These are phyloP conservation scores for Discoglossus pictus DNA, from an alignment of 2,797 vertebrate species.

Conservation along the genomic window DNA sequence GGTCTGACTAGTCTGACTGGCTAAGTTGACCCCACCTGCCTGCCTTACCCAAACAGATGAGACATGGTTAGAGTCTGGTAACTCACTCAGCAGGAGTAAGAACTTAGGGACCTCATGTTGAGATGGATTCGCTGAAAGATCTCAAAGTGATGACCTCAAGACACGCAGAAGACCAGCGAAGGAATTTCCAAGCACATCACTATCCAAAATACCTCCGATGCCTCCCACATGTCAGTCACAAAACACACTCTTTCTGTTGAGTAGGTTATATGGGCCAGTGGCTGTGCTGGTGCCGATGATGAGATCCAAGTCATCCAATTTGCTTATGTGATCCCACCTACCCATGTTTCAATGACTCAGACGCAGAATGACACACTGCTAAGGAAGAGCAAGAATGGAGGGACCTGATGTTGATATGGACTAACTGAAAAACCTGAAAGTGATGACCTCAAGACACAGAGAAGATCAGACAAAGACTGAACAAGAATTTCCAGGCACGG, in stretches of 20 bases:
- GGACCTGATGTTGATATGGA: conserved; percentile 53
- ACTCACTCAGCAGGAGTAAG: conserved; percentile 43
- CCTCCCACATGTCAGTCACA: too few relatives aligned
- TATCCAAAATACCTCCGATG: background rate
- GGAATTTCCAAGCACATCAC: conserved; percentile 50
- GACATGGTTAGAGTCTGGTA: conserved; percentile 50
- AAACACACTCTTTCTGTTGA: too few relatives aligned
- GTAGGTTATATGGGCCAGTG: too few relatives aligned
- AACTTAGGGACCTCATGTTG: conserved; percentile 53
- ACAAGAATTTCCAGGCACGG: conserved; percentile 48
- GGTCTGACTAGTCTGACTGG: conserved; percentile 10
- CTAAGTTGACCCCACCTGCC: conserved; percentile 28
- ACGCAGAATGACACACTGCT: too few relatives aligned
- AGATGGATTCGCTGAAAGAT: conserved; percentile 56
- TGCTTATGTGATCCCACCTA: too few relatives aligned
- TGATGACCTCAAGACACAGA: conserved; percentile 50
- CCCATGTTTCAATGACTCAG: too few relatives aligned
- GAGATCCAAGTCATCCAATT: too few relatives aligned
- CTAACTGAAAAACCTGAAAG: conserved; percentile 56
- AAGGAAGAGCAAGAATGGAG: conserved; percentile 47
- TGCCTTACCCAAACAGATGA: conserved; percentile 51
- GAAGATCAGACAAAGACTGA: conserved; percentile 54
- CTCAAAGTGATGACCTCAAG: conserved; percentile 51
- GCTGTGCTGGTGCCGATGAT: too few relatives aligned
- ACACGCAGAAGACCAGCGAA: conserved; percentile 53